These are phyloP conservation scores for Corticium candelabrum DNA, from an alignment of 37 sponge, comb jelly and placozoan genomes.

Conservation along the genomic window DNA sequence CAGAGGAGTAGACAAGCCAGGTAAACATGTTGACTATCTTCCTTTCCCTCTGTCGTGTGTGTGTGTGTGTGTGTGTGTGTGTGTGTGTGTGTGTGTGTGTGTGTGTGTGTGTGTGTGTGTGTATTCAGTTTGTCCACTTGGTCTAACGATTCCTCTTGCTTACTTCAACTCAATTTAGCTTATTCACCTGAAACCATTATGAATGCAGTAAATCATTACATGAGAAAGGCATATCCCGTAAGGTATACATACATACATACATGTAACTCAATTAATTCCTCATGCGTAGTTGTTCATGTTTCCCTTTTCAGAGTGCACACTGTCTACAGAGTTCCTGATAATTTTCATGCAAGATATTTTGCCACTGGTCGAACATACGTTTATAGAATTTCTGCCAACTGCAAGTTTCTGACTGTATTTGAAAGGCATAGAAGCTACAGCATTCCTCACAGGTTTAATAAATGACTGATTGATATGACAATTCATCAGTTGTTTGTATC, in stretches of 20 bases:
- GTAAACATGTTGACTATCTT: too few relatives aligned
- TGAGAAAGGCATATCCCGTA: background rate
- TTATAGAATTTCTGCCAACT: background rate
- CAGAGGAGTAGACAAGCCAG: conserved; percentile 26
- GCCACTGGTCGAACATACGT: background rate
- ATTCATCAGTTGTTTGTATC: too few relatives aligned
- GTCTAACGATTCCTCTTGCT: too few relatives aligned
- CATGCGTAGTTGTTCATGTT: background rate
- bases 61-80: too few relatives aligned
- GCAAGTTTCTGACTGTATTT: background rate
- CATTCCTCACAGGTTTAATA: background rate
- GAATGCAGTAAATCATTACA: background rate
- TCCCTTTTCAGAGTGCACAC: background rate
- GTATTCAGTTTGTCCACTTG: too few relatives aligned
- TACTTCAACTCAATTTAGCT: too few relatives aligned
- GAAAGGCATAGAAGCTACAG: background rate
- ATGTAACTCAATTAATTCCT: background rate
- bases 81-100: too few relatives aligned
- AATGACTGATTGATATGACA: too few relatives aligned
- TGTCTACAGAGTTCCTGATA: background rate
- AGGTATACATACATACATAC: background rate
- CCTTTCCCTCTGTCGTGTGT: too few relatives aligned
- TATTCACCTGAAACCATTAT: background rate
- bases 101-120: too few relatives aligned
- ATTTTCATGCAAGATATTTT: background rate